Base-by-base conservation (phyloP, 2,888 invertebrate species). In the Empis stercorea region DNA sequence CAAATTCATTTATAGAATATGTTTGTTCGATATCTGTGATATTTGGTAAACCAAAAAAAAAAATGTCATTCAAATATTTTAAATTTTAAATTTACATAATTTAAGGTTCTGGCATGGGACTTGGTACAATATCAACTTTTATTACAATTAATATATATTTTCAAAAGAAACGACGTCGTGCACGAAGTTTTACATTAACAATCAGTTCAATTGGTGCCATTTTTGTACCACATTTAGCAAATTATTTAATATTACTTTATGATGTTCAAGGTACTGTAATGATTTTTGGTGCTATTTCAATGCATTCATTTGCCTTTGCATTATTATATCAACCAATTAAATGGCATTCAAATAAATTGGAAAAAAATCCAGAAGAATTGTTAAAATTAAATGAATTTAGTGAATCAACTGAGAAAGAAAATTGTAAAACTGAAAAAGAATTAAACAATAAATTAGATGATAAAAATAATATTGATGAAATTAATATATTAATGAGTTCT, bases 141-240 rank as follows among this genome's bases (percentile, higher is more conserved):
- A 61, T 84, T 49, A 84, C 84, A 20, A 64, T 85, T 52, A 84
- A 84, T 58, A 82, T 83, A 2, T 85, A 83, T 60, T 85, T 85
- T 70, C 80, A 78, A 59, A 72, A 78, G 46, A 76, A 78, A 61
- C 72, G 84, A 58, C 71, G 83, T 59, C 68, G 80, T 42, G 85
- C 84, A 2, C 79, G 82, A 1, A 81, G 84, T 15, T 68, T 83
- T 47, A 79, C 81, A 46, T 82, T 83, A 80, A 80, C 82, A 1
- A 75, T 79, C 3, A 83, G 83, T 2, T 84, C 81, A 0, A 62
- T 84, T 30, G 84, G 84, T 0, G 83, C 84, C 3, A 80, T 84
- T 30, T 59, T 84, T 49, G 76, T 84, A 75, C 84, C 85, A 3
- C 76, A 82, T 56, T 69, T 84, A 45, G 80, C 84, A 40, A 83